phyloP scores from a whole-genome alignment of 2,888 invertebrate genomes.

The Oscheius sp. region DNA sequence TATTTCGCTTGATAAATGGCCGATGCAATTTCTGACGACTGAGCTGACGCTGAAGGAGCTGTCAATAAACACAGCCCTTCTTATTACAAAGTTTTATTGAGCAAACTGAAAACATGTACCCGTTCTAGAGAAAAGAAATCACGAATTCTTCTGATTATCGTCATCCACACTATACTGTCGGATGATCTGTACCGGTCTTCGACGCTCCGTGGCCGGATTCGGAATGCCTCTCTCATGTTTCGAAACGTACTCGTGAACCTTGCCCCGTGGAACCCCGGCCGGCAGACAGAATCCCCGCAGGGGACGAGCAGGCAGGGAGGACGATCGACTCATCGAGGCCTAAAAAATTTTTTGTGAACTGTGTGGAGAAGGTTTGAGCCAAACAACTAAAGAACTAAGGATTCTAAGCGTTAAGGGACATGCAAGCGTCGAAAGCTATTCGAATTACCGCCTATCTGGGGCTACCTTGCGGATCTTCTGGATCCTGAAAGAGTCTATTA shows the following conservation, averaged over 20 bases:
- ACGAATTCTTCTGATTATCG: conserved; percentile 1
- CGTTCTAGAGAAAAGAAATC: not conserved
- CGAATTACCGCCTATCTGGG: conserved; percentile 2
- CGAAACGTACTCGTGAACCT: conserved; percentile 64
- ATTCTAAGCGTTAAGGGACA: conserved; percentile 10
- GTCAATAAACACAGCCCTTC: too few species aligned
- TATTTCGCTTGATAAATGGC: too few species aligned
- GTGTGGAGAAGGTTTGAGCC: not conserved
- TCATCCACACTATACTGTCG: conserved; percentile 53
- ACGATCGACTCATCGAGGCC: conserved; percentile 61
- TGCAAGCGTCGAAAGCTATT: conserved; percentile 13
- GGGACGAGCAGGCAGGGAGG: conserved; percentile 51
- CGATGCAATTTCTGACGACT: too few species aligned
- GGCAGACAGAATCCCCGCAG: conserved; percentile 24
- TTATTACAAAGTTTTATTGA: too few species aligned
- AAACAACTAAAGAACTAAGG: conserved; percentile 26
- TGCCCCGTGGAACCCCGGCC: conserved; percentile 51
- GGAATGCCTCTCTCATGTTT: conserved; percentile 68
- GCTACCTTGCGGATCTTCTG: conserved; percentile 7
- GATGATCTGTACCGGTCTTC: conserved; percentile 50
- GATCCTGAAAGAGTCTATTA: conserved; percentile 25
- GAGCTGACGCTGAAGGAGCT: too few species aligned
- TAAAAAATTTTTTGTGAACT: conserved; percentile 32
- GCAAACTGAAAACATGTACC: not conserved
- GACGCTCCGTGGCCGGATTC: conserved; percentile 59